Evolutionary conservation across 2,888 invertebrate genomes (phyloP).

Genomic region (Dynastes grantii): DNA sequence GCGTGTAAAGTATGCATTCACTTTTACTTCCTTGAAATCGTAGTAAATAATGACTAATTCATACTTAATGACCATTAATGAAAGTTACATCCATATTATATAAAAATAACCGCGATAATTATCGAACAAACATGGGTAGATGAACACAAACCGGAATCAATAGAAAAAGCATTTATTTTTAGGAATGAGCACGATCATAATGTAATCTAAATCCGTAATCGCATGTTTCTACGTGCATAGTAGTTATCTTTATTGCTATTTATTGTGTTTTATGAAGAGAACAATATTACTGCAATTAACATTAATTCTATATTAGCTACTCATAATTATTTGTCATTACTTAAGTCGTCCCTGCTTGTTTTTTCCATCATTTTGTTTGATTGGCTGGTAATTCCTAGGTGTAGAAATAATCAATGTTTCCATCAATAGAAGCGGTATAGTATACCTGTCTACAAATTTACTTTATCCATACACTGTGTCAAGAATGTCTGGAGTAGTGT

Average conservation of each 20-base stretch:
- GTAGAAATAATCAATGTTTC: no score
- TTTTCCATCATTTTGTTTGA: no score
- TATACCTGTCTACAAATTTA: no score
- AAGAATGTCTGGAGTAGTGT: no score
- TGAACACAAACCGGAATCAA: neutral
- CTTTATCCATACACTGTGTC: no score
- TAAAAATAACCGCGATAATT: slow-evolving; percentile 19
- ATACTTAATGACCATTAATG: slow-evolving; percentile 23
- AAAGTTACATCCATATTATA: slow-evolving; percentile 5
- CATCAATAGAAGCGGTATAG: no score
- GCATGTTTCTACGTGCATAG: neutral
- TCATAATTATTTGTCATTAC: neutral
- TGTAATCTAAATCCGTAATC: slow-evolving; percentile 7
- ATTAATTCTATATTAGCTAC: slow-evolving; percentile 13
- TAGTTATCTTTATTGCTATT: neutral
- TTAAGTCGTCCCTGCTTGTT: no score
- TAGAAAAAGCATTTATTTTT: slow-evolving; percentile 18
- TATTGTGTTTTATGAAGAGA: neutral
- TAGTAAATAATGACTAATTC: slow-evolving; percentile 13
- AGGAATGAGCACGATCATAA: slow-evolving; percentile 9
- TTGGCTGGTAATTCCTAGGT: no score
- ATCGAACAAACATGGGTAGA: slow-evolving; percentile 12
- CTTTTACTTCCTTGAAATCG: slow-evolving; percentile 15
- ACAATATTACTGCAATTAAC: neutral
- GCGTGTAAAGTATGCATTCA: neutral